A percentile compares a stretch with the other conserved stretches of the same genome.
Evolutionary conservation across 2,113 vertebrate genomes (phyloP).

Genomic region (Elaphurus davidianus): DNA sequence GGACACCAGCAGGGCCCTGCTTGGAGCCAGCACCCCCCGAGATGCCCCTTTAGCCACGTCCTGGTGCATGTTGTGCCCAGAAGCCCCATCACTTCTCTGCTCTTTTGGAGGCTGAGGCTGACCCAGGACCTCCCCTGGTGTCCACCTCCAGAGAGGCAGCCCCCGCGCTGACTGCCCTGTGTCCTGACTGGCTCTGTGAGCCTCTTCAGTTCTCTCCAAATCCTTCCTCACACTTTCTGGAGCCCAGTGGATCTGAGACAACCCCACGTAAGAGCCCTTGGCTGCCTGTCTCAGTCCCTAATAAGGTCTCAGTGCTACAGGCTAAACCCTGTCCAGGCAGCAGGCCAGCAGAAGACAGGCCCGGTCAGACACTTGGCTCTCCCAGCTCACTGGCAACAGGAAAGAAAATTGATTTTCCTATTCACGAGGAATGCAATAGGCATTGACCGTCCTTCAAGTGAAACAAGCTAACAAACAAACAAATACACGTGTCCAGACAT

Average conservation of each 20-base stretch:
- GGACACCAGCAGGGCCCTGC: accelerated
- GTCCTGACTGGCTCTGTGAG: accelerated
- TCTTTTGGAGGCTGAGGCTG: not conserved
- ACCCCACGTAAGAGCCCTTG: accelerated
- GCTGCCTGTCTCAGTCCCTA: not conserved
- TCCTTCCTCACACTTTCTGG: accelerated
- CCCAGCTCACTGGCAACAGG: not conserved
- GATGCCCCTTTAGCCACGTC: accelerated
- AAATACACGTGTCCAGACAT: not conserved
- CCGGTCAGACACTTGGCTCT: accelerated
- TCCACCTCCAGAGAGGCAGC: not conserved
- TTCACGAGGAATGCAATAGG: not conserved
- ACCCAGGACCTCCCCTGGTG: not conserved
- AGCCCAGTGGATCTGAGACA: not conserved
- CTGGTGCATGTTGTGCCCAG: no score
- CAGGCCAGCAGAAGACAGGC: not conserved
- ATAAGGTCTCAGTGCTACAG: not conserved
- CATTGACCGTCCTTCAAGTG: not conserved
- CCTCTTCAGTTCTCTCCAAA: not conserved
- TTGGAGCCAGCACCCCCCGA: accelerated
- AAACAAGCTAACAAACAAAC: not conserved
- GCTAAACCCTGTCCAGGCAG: not conserved
- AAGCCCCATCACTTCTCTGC: accelerated
- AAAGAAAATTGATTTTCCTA: not conserved
- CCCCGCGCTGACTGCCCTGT: not conserved